Conservation (phyloP, 2,888 invertebrate species). For the Apotomis capreana region DNA sequence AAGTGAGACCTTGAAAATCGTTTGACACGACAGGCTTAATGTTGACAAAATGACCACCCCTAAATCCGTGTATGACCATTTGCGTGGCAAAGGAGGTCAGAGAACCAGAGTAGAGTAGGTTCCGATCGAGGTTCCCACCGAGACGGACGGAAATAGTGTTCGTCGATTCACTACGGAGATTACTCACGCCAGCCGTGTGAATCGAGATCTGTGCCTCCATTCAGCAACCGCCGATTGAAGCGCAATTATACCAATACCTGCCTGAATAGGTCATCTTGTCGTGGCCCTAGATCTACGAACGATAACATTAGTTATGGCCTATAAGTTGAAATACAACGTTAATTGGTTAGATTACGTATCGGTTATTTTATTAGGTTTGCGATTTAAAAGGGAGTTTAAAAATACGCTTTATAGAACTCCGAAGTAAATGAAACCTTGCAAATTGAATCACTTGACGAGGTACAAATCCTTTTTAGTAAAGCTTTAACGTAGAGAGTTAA, state of each 20-base stretch:
- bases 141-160: conserved; percentile 66
- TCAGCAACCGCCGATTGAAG: conserved; percentile 32
- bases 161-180: conserved; percentile 61
- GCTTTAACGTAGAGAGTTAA: conserved; percentile 17
- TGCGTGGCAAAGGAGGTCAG: conserved; percentile 62
- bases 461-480: conserved; percentile 8
- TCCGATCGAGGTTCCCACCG: conserved; percentile 55
- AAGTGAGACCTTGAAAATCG: too few relatives aligned
- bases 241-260: conserved; percentile 21
- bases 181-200: conserved; percentile 55
- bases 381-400: conserved; percentile 7
- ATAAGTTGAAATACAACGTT: conserved; percentile 8
- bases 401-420: conserved; percentile 1
- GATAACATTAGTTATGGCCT: conserved; percentile 29
- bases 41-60: too few relatives aligned
- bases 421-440: background rate
- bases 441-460: conserved; percentile 3
- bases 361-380: conserved; percentile 7
- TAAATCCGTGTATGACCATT: background rate
- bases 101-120: conserved; percentile 61
- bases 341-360: conserved; percentile 27
- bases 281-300: conserved; percentile 13
- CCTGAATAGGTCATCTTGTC: conserved; percentile 34
- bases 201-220: conserved; percentile 39
- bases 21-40: background rate